Evolutionary conservation across 2,797 vertebrate genomes (phyloP).

Genomic region (Sebastes taczanowskii): DNA sequence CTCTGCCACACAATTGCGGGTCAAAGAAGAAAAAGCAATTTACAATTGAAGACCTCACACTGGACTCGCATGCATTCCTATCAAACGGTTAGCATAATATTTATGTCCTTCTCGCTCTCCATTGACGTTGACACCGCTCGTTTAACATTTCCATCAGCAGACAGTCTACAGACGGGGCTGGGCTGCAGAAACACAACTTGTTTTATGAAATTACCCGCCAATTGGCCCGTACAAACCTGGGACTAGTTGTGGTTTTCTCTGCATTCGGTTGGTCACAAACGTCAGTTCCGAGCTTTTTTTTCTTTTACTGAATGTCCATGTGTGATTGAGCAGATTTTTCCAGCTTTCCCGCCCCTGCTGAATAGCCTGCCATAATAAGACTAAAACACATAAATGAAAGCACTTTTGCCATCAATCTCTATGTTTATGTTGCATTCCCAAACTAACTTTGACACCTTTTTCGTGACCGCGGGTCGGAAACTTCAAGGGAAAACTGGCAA

Average conservation of each 20-base stretch:
- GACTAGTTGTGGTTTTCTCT: constrained; percentile 76
- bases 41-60: constrained; percentile 22
- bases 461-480: constrained; percentile 50
- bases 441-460: constrained; percentile 74
- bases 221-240: constrained; percentile 56
- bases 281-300: constrained; percentile 51
- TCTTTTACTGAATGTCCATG: constrained; percentile 55
- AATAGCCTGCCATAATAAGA: constrained; percentile 64
- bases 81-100: constrained; percentile 52
- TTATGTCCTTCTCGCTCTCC: constrained; percentile 41
- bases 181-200: constrained; percentile 40
- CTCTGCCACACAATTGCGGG: constrained; percentile 25
- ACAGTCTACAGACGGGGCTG: constrained; percentile 49
- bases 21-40: constrained; percentile 32
- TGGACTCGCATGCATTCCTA: constrained; percentile 35
- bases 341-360: constrained; percentile 65
- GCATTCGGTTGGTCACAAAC: constrained; percentile 71
- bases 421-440: constrained; percentile 57
- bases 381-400: constrained; percentile 77
- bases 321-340: constrained; percentile 80
- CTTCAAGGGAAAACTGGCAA: constrained; percentile 46
- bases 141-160: constrained; percentile 61
- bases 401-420: constrained; percentile 74
- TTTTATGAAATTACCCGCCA: constrained; percentile 63
- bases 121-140: constrained; percentile 43